Evolutionary conservation across 2,888 invertebrate species (phyloP).

Genomic region (Listrodromus nycthemerus): DNA sequence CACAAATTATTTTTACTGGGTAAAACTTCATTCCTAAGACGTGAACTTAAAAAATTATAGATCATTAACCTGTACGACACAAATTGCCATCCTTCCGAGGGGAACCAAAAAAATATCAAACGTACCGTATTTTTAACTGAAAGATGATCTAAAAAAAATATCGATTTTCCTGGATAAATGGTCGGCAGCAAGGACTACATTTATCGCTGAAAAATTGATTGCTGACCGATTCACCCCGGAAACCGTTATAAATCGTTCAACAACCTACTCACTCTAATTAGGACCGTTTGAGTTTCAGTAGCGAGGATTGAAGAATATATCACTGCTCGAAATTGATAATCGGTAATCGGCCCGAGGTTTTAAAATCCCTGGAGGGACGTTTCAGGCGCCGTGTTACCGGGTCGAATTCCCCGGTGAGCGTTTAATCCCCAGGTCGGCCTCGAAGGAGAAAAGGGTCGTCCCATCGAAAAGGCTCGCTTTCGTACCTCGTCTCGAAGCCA

Average conservation of each 20-base stretch:
- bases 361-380: conserved; percentile 31
- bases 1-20: too few relatives aligned
- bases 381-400: conserved; percentile 14
- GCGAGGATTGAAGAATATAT: conserved; percentile 8
- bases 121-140: too few relatives aligned
- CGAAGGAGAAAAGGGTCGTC: conserved; percentile 23
- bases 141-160: too few relatives aligned
- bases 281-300: conserved; percentile 10
- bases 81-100: too few relatives aligned
- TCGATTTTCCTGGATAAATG: too few relatives aligned
- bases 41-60: not conserved
- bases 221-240: not conserved
- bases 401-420: conserved; percentile 50
- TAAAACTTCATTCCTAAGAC: not conserved
- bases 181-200: too few relatives aligned
- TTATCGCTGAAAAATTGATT: not conserved
- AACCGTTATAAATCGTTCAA: not conserved
- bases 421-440: conserved; percentile 15
- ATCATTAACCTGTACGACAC: not conserved
- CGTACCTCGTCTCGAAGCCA: not conserved
- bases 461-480: not conserved
- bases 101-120: too few relatives aligned
- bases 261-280: not conserved
- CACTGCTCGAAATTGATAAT: conserved; percentile 23
- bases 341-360: not conserved